These are phyloP conservation scores for Paramisgurnus dabryanus DNA, from an alignment of 2,113 vertebrate species.

Conservation along the genomic window DNA sequence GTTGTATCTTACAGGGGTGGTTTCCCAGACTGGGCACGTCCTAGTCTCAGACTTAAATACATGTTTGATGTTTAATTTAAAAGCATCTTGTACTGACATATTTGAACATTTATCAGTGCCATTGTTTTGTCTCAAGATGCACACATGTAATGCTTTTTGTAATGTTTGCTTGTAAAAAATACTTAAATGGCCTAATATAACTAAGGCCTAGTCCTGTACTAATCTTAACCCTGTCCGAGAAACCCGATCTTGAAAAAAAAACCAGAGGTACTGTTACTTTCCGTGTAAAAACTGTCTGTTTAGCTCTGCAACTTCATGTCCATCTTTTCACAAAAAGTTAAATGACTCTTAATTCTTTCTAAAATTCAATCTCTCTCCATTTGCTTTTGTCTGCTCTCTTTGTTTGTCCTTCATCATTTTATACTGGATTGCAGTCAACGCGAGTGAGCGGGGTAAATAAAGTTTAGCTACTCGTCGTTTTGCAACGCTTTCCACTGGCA, in stretches of 20 bases:
- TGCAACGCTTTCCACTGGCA: slow-evolving; percentile 72
- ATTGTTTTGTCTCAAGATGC: no score
- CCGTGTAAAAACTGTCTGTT: slow-evolving; percentile 24
- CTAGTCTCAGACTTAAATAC: no score
- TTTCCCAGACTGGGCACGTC: no score
- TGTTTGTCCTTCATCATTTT: slow-evolving; percentile 72
- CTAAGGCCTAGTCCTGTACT: no score
- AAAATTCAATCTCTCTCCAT: slow-evolving; percentile 82
- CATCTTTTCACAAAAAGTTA: slow-evolving; percentile 55
- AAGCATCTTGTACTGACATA: no score
- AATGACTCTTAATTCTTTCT: slow-evolving; percentile 64
- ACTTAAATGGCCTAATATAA: no score
- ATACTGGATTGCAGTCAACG: slow-evolving; percentile 87
- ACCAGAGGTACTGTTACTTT: slow-evolving; percentile 6
- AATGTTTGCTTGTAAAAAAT: no score
- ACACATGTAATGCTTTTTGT: no score
- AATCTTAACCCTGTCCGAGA: neutral
- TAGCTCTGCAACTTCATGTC: slow-evolving; percentile 68
- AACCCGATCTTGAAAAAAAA: neutral
- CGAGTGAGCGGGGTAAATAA: slow-evolving; percentile 91
- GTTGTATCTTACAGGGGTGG: neutral
- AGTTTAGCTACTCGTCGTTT: slow-evolving; percentile 71
- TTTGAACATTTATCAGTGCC: no score
- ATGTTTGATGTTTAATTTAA: no score
- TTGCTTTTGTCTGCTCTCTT: slow-evolving; percentile 78